Conservation (phyloP, 1,140 invertebrate genomes). For the Bombus pyrosoma region DNA sequence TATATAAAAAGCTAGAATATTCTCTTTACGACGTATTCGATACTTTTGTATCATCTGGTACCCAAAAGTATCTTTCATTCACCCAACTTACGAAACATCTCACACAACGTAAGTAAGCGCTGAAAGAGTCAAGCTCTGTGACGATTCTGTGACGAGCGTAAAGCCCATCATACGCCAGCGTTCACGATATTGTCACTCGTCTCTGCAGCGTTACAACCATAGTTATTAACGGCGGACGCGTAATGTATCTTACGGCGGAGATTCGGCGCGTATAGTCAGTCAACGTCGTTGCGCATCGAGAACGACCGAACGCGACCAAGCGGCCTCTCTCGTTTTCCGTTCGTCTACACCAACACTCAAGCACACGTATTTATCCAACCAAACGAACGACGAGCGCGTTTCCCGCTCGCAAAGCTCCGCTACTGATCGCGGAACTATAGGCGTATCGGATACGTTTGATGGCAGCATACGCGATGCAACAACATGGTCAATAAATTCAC, state of each 20-base stretch:
- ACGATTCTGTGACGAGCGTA: neutral
- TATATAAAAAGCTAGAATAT: too few relatives aligned
- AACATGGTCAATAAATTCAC: slow-evolving; percentile 52
- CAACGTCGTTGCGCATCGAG: slow-evolving; percentile 18
- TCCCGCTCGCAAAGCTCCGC: slow-evolving; percentile 37
- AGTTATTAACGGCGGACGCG: slow-evolving; percentile 55
- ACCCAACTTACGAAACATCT: neutral
- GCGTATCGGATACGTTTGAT: slow-evolving; percentile 43
- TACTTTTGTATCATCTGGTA: too few relatives aligned
- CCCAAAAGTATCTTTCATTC: neutral
- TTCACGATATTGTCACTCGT: neutral
- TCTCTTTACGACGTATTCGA: neutral
- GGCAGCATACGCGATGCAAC: neutral
- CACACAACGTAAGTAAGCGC: neutral
- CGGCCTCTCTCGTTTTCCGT: slow-evolving; percentile 24
- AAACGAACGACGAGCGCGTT: slow-evolving; percentile 31
- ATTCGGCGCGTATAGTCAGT: slow-evolving; percentile 41
- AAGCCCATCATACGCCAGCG: neutral
- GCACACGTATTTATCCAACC: slow-evolving; percentile 1
- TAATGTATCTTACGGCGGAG: slow-evolving; percentile 57
- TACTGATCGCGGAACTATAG: slow-evolving; percentile 58
- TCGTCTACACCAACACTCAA: neutral
- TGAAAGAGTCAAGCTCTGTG: neutral
- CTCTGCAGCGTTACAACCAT: slow-evolving; percentile 34
- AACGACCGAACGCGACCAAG: neutral